A percentile compares a stretch with the other conserved stretches of the same genome.
Evolutionary conservation across 2,113 vertebrate genomes (phyloP).

Genomic region (Melanostigma gelatinosum): DNA sequence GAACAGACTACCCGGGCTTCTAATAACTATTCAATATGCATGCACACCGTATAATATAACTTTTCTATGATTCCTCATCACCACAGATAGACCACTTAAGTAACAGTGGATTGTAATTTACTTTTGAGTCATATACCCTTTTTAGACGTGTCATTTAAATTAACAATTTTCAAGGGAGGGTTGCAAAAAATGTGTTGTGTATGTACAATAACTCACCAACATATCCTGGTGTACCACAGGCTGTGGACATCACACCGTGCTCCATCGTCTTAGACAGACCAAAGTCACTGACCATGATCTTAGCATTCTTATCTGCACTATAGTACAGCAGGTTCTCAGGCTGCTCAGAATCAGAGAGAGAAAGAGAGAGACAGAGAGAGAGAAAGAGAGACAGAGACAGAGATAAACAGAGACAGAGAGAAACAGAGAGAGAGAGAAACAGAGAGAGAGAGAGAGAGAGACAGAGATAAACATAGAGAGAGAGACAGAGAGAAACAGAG

Average conservation of each 20-base stretch:
- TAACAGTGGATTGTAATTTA: background rate
- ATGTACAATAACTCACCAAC: conserved; percentile 83
- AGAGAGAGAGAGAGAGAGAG: background rate
- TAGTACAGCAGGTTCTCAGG: conserved; percentile 96
- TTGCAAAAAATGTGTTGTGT: background rate
- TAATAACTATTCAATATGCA: background rate
- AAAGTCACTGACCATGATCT: conserved; percentile 98
- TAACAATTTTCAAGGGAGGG: background rate
- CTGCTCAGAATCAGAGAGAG: conserved; percentile 65
- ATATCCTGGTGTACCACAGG: conserved; percentile 94
- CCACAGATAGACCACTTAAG: background rate
- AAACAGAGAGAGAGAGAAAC: background rate
- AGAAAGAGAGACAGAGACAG: background rate
- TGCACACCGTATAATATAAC: background rate
- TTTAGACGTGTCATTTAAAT: background rate
- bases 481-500: background rate
- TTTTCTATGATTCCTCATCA: background rate
- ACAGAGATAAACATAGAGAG: background rate
- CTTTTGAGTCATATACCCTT: background rate
- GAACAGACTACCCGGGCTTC: too few relatives aligned
- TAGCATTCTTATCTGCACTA: conserved; percentile 90
- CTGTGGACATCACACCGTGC: conserved; percentile 93
- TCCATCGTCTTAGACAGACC: conserved; percentile 94
- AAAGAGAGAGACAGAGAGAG: background rate
- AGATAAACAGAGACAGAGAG: background rate